A percentile compares a stretch with the other conserved stretches of the same genome.
Evolutionary conservation across 2,888 invertebrate species (phyloP).

Genomic region (Portevinia maculata): DNA sequence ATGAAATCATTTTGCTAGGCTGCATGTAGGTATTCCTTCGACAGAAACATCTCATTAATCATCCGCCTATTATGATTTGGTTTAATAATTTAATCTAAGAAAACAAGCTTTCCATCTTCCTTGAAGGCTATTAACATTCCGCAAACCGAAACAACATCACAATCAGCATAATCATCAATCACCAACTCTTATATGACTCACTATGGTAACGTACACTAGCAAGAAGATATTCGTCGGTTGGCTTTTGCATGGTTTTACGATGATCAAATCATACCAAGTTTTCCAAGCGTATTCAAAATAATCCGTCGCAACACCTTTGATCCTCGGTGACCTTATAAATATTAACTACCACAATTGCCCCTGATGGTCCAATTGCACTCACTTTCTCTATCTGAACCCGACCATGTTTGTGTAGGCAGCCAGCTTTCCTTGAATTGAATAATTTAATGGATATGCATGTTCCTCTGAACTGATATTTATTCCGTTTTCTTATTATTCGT

Average conservation of each 20-base stretch:
- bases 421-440: constrained; percentile 28
- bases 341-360: constrained; percentile 56
- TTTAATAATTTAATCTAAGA: constrained; percentile 30
- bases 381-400: not conserved
- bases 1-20: not conserved
- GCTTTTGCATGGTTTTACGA: constrained; percentile 21
- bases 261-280: not conserved
- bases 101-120: constrained; percentile 22
- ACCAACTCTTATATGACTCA: constrained; percentile 37
- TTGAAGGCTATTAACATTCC: constrained; percentile 5
- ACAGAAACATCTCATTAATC: constrained; percentile 38
- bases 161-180: constrained; percentile 54
- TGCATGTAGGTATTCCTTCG: not conserved
- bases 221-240: constrained; percentile 5
- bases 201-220: constrained; percentile 2
- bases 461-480: constrained; percentile 28
- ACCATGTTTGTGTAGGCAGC: constrained; percentile 2
- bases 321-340: constrained; percentile 24
- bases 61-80: constrained; percentile 11
- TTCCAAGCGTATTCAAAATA: constrained; percentile 8
- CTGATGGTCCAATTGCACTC: constrained; percentile 48
- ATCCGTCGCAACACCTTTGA: constrained; percentile 36
- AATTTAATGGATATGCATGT: constrained; percentile 56
- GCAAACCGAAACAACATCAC: constrained; percentile 38
- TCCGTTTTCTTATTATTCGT: constrained; percentile 34